These are phyloP conservation scores for Cantharis rufa DNA, from an alignment of 2,888 invertebrate genomes.

Conservation along the genomic window DNA sequence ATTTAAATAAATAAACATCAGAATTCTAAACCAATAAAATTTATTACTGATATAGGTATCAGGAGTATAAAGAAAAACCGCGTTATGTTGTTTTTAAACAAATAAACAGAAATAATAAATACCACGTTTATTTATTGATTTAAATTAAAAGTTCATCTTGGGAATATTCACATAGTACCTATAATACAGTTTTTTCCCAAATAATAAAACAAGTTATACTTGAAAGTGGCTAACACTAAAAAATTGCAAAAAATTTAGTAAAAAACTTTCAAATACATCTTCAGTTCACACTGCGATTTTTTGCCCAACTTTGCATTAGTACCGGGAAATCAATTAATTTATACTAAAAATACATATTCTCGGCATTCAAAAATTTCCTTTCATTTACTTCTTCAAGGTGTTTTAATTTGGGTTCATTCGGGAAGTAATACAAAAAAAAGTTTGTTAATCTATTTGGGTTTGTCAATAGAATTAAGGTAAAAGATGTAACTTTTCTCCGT, in stretches of 20 bases:
- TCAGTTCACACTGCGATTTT: not conserved
- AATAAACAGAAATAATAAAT: not conserved
- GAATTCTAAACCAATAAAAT: not conserved
- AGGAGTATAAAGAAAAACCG: not conserved
- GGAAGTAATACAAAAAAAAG: too few relatives aligned
- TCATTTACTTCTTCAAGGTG: not conserved
- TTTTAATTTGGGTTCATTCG: too few relatives aligned
- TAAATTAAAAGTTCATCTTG: not conserved
- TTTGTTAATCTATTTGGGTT: too few relatives aligned
- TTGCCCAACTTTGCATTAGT: not conserved
- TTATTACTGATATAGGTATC: not conserved
- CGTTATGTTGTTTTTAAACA: not conserved
- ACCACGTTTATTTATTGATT: not conserved
- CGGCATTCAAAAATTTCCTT: not conserved
- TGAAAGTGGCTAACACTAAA: not conserved
- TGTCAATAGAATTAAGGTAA: too few relatives aligned
- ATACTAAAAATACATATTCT: not conserved
- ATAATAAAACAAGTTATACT: not conserved
- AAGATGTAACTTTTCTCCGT: too few relatives aligned
- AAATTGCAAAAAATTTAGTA: not conserved
- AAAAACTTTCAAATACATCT: not conserved
- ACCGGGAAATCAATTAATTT: not conserved
- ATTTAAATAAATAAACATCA: not conserved
- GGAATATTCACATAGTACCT: not conserved
- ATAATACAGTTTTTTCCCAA: not conserved